These are phyloP conservation scores for Phoxinus phoxinus DNA, from an alignment of 2,113 vertebrate genomes.

Conservation along the genomic window DNA sequence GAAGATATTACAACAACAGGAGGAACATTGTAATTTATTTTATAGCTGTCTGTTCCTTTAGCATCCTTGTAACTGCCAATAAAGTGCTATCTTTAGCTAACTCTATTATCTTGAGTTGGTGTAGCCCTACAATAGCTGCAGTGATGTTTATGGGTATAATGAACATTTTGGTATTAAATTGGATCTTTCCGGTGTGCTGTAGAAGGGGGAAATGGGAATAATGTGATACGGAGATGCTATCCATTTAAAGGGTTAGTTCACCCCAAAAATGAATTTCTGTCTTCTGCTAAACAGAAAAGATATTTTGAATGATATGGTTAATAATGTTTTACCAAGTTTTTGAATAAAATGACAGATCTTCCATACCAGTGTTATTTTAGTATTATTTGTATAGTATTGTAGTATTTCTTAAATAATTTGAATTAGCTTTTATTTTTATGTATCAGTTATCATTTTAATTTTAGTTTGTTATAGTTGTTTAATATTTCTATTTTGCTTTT, in stretches of 20 bases:
- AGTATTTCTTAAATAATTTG: too few relatives aligned
- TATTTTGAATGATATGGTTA: too few relatives aligned
- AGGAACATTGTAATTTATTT: not conserved
- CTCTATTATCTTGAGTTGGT: slow-evolving; percentile 17
- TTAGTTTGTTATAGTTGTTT: not conserved
- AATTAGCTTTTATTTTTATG: too few relatives aligned
- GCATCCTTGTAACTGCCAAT: slow-evolving; percentile 20
- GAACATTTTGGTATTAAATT: slow-evolving; percentile 2
- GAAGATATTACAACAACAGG: not conserved
- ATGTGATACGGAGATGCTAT: not conserved
- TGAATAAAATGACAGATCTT: not conserved
- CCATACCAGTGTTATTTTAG: not conserved
- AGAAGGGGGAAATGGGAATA: not conserved
- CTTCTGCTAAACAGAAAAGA: too few relatives aligned
- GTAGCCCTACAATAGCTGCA: not conserved
- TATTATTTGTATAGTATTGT: not conserved
- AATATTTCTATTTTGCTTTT: not conserved
- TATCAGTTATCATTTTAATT: not conserved
- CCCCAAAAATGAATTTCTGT: too few relatives aligned
- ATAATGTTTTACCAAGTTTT: not conserved
- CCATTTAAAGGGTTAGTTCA: not conserved
- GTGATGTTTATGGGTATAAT: slow-evolving; percentile 3
- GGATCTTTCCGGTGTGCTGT: not conserved
- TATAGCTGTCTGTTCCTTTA: not conserved
- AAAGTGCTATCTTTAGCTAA: slow-evolving; percentile 32